Conservation (phyloP, 1,140 invertebrate genomes). For the Drosophila suzukii region DNA sequence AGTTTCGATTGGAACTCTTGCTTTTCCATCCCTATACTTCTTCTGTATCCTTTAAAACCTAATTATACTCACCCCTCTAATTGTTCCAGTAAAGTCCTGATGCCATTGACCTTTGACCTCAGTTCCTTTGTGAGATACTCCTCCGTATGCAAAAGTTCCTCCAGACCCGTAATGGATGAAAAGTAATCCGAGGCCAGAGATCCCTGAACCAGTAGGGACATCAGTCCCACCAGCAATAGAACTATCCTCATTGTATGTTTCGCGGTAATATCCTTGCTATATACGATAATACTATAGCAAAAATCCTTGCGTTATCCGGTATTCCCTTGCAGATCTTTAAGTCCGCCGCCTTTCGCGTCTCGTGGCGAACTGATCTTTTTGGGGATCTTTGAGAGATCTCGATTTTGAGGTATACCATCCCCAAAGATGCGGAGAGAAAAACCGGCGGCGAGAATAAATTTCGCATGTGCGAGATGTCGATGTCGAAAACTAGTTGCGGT, state of each 20-base stretch:
- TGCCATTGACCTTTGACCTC: constrained; percentile 90
- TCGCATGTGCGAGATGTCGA: constrained; percentile 30
- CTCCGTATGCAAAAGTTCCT: constrained; percentile 94
- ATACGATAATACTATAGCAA: not conserved
- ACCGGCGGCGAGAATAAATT: constrained; percentile 57
- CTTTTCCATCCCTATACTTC: not conserved
- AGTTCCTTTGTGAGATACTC: constrained; percentile 91
- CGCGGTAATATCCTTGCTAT: not conserved
- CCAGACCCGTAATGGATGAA: constrained; percentile 94
- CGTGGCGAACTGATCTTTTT: constrained; percentile 52
- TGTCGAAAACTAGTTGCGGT: constrained; percentile 57
- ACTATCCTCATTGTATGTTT: constrained; percentile 26
- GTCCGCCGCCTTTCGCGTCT: constrained; percentile 58
- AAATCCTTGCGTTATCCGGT: not conserved
- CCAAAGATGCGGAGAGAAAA: constrained; percentile 43
- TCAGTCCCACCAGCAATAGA: constrained; percentile 30
- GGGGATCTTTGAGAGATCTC: constrained; percentile 12
- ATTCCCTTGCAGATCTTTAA: constrained; percentile 1
- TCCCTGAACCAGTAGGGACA: constrained; percentile 23
- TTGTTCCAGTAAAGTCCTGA: constrained; percentile 90
- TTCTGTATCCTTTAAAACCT: not conserved
- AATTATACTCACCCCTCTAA: constrained; percentile 87
- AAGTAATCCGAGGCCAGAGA: constrained; percentile 88
- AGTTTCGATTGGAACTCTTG: not conserved
- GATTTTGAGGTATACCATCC: constrained; percentile 26